phyloP scores from a whole-genome alignment of 2,888 invertebrate genomes.

The Odontothrips loti region DNA sequence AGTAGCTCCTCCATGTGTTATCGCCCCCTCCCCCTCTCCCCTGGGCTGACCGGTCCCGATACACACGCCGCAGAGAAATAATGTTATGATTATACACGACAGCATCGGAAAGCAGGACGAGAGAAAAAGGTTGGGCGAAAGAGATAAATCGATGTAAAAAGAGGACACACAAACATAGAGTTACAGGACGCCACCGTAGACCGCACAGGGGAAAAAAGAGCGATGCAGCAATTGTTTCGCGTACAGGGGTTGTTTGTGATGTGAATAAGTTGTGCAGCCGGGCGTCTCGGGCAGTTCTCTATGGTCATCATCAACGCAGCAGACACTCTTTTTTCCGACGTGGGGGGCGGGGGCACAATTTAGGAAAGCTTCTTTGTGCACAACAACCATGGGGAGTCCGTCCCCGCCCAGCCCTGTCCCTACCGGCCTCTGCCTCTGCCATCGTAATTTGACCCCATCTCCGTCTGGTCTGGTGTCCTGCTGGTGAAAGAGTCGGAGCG shows the following conservation, averaged over 20 bases:
- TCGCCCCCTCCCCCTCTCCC: neutral
- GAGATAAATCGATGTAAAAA: neutral
- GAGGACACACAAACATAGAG: neutral
- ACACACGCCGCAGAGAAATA: neutral
- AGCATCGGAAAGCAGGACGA: neutral
- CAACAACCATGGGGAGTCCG: too few species aligned
- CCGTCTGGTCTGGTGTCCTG: too few species aligned
- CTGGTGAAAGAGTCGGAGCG: too few species aligned
- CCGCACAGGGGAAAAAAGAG: too few species aligned
- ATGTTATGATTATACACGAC: constrained; percentile 14
- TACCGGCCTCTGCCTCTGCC: too few species aligned
- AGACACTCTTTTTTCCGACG: too few species aligned
- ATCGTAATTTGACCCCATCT: too few species aligned
- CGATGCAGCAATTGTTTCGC: too few species aligned
- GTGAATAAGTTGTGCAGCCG: neutral
- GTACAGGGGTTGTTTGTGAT: neutral
- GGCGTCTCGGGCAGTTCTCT: neutral
- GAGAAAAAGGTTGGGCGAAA: neutral
- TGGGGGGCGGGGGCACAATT: too few species aligned
- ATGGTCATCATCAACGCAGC: neutral
- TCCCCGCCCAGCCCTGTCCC: too few species aligned
- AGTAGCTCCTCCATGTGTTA: neutral
- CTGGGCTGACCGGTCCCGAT: neutral
- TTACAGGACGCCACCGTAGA: neutral
- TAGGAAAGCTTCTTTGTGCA: too few species aligned